phyloP scores from a whole-genome alignment of 2,888 invertebrate genomes.

The Amblyjoppa proteus region DNA sequence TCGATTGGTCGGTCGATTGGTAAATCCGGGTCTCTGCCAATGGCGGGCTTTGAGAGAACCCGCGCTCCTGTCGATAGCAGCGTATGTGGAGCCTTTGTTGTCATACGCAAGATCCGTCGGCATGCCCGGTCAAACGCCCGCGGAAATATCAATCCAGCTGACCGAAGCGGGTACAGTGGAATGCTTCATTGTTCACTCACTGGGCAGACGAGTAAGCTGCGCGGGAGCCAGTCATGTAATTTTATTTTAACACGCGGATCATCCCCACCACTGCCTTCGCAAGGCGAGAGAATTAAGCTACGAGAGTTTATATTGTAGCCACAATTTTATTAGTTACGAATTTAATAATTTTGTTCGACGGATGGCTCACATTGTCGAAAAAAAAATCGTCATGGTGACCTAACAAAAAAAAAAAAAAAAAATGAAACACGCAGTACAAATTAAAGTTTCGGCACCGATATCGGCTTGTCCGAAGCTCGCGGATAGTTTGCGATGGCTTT shows the following conservation, averaged over 20 bases:
- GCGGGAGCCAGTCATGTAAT: no score
- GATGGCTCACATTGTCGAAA: not conserved
- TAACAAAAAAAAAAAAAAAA: not conserved
- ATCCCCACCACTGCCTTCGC: no score
- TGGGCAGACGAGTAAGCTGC: not conserved
- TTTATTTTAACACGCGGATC: no score
- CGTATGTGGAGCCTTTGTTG: not conserved
- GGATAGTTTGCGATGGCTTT: slow-evolving; percentile 7
- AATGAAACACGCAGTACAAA: not conserved
- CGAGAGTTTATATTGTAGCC: not conserved
- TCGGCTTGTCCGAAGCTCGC: not conserved
- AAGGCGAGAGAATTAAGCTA: not conserved
- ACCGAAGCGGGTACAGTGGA: not conserved
- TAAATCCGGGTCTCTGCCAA: not conserved
- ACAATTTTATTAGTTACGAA: no score
- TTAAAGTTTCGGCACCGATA: not conserved
- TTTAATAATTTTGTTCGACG: not conserved
- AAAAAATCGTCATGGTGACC: not conserved
- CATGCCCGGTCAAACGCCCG: not conserved
- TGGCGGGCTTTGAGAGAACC: slow-evolving; percentile 12
- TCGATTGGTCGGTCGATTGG: not conserved
- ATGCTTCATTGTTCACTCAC: not conserved
- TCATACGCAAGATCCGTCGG: not conserved
- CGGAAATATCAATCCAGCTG: not conserved
- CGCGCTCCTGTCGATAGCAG: slow-evolving; percentile 12